Percentiles rank a stretch among this genome's conserved stretches.
Evolutionary conservation across 2,888 invertebrate species (phyloP).

Genomic region (Vandiemenella viatica): DNA sequence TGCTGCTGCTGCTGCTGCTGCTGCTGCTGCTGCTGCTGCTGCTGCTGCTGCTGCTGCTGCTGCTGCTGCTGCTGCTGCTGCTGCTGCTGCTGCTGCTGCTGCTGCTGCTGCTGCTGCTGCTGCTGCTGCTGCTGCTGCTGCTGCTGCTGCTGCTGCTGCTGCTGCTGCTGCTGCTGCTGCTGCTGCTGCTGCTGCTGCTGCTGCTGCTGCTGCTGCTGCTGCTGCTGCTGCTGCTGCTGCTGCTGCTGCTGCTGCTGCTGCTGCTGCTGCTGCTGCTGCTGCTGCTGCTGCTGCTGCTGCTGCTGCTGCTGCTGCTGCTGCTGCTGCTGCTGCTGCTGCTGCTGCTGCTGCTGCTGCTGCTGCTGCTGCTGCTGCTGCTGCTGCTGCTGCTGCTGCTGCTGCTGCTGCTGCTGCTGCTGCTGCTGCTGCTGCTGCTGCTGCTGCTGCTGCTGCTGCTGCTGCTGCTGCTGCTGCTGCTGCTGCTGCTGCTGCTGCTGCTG

Average conservation of each 20-base stretch:
- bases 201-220: constrained; percentile 5
- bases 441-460: constrained; percentile 4
- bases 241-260: constrained; percentile 5
- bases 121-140: constrained; percentile 5
- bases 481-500: constrained; percentile 1
- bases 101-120: constrained; percentile 5
- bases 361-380: constrained; percentile 5
- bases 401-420: constrained; percentile 6
- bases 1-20: constrained; percentile 3
- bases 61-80: constrained; percentile 4
- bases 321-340: constrained; percentile 5
- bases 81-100: constrained; percentile 2
- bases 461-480: constrained; percentile 5
- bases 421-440: constrained; percentile 6
- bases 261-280: constrained; percentile 5
- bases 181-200: constrained; percentile 5
- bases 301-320: constrained; percentile 4
- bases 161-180: constrained; percentile 5
- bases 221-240: constrained; percentile 5
- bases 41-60: constrained; percentile 5
- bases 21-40: constrained; percentile 5
- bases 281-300: constrained; percentile 5
- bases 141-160: constrained; percentile 5
- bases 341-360: constrained; percentile 5
- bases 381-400: constrained; percentile 5